Conservation (phyloP, 53 echinoderm and acorn worm species). For the Stichopus horrens region DNA sequence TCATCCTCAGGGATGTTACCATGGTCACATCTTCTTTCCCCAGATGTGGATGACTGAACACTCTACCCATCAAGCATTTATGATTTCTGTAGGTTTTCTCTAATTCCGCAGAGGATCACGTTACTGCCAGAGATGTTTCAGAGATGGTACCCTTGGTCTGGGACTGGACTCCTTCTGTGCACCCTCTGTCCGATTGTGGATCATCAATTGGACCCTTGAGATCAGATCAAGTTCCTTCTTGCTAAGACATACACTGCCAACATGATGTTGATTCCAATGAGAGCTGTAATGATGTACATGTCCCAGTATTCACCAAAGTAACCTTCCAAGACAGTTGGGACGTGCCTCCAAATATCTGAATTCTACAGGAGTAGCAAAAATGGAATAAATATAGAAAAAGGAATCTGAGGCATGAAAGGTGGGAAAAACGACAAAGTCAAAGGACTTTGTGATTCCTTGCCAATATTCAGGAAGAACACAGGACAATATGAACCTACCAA, state of each 20-base stretch:
- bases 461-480: neutral
- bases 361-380: conserved; percentile 56
- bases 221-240: conserved; percentile 74
- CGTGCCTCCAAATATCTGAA: conserved; percentile 53
- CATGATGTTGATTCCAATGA: conserved; percentile 80
- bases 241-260: conserved; percentile 70
- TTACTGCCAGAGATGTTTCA: no score
- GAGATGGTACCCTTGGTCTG: no score
- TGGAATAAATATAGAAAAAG: neutral
- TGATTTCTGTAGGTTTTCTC: no score
- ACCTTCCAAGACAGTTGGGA: conserved; percentile 49
- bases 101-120: no score
- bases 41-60: no score
- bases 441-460: no score
- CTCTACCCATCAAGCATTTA: no score
- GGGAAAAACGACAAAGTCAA: neutral
- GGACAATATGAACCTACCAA: neutral
- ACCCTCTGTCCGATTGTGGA: no score
- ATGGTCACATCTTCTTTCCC: no score
- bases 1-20: no score
- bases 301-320: conserved; percentile 88
- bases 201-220: neutral
- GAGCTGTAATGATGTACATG: conserved; percentile 76
- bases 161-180: no score
- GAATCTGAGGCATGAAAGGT: neutral